A percentile compares a stretch with the other conserved stretches of the same genome.
Conservation (phyloP, 2,797 vertebrate species). For the Hylomyscus alleni region DNA sequence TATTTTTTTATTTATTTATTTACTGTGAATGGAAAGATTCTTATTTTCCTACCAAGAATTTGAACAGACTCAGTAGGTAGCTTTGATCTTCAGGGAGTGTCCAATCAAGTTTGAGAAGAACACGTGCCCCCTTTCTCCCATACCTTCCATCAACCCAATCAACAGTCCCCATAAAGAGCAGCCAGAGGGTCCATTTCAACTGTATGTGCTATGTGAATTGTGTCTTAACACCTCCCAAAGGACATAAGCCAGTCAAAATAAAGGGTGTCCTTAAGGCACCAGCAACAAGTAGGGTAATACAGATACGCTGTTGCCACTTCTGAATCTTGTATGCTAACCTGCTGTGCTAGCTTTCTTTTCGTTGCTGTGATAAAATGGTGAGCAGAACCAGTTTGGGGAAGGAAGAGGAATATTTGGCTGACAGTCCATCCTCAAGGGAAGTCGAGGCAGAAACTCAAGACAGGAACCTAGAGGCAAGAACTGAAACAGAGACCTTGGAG, state of each 20-base stretch:
- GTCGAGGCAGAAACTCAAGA: neutral
- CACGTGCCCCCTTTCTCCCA: neutral
- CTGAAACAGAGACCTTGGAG: neutral
- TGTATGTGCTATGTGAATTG: neutral
- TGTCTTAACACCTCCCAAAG: neutral
- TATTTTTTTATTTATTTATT: neutral
- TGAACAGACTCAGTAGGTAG: neutral
- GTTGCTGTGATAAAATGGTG: neutral
- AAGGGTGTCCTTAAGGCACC: neutral
- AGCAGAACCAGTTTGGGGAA: neutral
- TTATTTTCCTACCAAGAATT: slow-evolving; percentile 21
- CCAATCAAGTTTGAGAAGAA: neutral
- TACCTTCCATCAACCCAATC: neutral
- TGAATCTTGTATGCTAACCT: neutral
- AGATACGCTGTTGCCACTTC: too few species aligned
- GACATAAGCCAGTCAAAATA: neutral
- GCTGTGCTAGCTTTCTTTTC: neutral
- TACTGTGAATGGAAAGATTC: neutral
- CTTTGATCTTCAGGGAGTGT: neutral
- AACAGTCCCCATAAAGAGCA: neutral
- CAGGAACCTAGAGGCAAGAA: neutral
- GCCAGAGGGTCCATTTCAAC: neutral
- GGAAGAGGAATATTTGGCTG: neutral
- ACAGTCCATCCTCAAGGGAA: neutral
- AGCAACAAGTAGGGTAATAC: too few species aligned